Evolutionary conservation across 2,113 vertebrate genomes (phyloP), one percentile per base, ranked within the genome.

Genomic region (Macrotus californicus): DNA sequence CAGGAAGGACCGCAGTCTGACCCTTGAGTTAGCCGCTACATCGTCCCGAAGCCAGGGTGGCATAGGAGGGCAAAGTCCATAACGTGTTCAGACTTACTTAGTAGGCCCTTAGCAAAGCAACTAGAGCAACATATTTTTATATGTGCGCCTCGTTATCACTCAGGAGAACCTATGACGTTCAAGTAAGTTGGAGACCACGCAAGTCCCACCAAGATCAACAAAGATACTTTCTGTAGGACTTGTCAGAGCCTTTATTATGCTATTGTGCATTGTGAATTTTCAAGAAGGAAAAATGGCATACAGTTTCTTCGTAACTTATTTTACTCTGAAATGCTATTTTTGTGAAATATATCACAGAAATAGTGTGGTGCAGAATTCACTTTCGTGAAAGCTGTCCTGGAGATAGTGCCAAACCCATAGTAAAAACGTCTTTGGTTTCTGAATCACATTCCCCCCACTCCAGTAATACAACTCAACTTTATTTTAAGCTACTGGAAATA

Each of bases 321-420:
- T 88, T 79, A 82, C 9, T 48, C 73, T 29, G 21, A 48, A 89
- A 61, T 75, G 29, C 13, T 87, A 59, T 79, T 85, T 94, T 52
- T 54, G n/a, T 80, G 48, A 87, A 80, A 54, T 52, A 16, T 86
- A 15, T 93, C 84, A 94, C 39, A 90, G 46, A 93, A 83, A 88
- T 86, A 7, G 61, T 75, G 14, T 79, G 91, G 91, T 64, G 1
- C 36, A 83, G 41, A 90, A 70, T 41, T 85, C 46, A 87, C 7
- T 77, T 96, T 83, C 76, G 4, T 82, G 50, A 96, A 64, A 94
- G 43, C 34, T 87, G 48, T 54, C 54, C 50, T 79, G 36, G 24
- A 83, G 36, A 39, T n/a, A 88, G 66, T 31, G 36, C 61, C 85
- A 96, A 87, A 77, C 13, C 48, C 34, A 12, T 88, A 46, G 46